Conservation (phyloP, 2,113 vertebrate genomes). For the Bolborhynchus lineola region DNA sequence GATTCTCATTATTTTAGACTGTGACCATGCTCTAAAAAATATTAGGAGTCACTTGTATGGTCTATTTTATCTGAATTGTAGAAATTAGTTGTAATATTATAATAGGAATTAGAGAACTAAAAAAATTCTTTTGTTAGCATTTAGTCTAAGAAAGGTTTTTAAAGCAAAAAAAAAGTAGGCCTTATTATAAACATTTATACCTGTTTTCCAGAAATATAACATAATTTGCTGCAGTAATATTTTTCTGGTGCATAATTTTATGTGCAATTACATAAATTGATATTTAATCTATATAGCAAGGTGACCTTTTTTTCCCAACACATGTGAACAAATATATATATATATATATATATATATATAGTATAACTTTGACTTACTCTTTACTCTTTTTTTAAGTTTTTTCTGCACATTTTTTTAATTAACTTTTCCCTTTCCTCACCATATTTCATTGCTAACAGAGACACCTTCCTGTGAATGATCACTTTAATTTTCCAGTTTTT, state of each 20-base stretch:
- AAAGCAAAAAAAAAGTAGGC: not conserved
- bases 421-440: not conserved
- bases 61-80: not conserved
- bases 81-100: not conserved
- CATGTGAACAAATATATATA: not conserved
- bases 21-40: not conserved
- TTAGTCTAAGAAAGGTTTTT: not conserved
- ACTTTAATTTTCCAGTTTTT: not conserved
- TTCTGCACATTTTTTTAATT: not conserved
- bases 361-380: not conserved
- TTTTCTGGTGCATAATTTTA: not conserved
- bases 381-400: not conserved
- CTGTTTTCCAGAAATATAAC: not conserved
- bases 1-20: not conserved
- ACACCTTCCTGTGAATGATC: not conserved
- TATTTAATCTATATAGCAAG: not conserved
- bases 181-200: not conserved
- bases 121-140: not conserved
- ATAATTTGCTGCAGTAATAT: not conserved
- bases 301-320: not conserved
- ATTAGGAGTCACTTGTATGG: not conserved
- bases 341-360: not conserved
- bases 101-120: not conserved
- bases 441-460: not conserved
- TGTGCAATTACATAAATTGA: not conserved